A percentile compares a stretch with the other conserved stretches of the same genome.
Evolutionary conservation across 2,888 invertebrate species (phyloP).

Genomic region (Calephelis perditalis): DNA sequence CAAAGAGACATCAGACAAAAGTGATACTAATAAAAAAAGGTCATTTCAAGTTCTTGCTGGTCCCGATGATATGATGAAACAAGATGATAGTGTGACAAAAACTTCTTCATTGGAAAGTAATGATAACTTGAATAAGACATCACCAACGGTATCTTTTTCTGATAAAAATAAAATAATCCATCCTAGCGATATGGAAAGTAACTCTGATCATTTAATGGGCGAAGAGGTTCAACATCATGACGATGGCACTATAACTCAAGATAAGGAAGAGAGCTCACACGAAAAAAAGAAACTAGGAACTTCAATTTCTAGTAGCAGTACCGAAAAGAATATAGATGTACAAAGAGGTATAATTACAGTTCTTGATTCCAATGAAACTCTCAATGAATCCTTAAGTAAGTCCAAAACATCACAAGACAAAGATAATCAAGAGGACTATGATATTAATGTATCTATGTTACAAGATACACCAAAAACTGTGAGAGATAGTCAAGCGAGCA

Average conservation of each 20-base stretch:
- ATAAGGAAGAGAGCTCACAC: constrained; percentile 40
- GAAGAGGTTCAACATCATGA: constrained; percentile 50
- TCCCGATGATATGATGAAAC: constrained; percentile 45
- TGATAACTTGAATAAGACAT: constrained; percentile 53
- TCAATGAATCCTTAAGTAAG: constrained; percentile 52
- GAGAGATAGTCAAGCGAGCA: constrained; percentile 56
- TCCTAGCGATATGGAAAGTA: constrained; percentile 49
- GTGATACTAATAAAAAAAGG: constrained; percentile 54
- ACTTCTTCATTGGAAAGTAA: constrained; percentile 30
- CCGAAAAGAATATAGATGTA: constrained; percentile 49
- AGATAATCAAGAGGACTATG: constrained; percentile 46
- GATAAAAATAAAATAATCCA: constrained; percentile 61
- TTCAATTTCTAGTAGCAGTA: constrained; percentile 46
- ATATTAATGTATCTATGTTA: constrained; percentile 46
- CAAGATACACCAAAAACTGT: constrained; percentile 48
- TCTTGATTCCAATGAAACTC: constrained; percentile 39
- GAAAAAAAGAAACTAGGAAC: constrained; percentile 39
- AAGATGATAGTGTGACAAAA: constrained; percentile 45
- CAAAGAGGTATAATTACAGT: constrained; percentile 50
- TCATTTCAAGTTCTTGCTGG: constrained; percentile 68
- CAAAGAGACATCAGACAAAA: constrained; percentile 30
- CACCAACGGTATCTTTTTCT: constrained; percentile 61
- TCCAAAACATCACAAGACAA: constrained; percentile 53
- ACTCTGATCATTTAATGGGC: constrained; percentile 56
- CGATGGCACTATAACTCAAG: constrained; percentile 37